A percentile compares a stretch with the other conserved stretches of the same genome.
Conservation (phyloP, 1,140 invertebrate genomes). For the Drosophila takahashii region DNA sequence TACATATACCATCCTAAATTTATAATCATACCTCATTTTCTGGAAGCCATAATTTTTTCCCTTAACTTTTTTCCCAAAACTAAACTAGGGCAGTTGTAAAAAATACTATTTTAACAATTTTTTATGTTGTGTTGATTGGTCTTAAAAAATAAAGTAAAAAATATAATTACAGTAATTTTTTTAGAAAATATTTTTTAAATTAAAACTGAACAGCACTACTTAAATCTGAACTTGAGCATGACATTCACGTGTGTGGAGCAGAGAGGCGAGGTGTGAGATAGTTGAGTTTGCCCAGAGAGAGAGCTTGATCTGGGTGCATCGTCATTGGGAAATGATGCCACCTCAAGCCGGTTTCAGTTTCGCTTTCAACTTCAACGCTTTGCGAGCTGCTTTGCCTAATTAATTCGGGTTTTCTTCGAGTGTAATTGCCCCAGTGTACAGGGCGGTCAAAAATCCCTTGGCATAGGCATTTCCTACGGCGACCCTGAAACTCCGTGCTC, state of each 20-base stretch:
- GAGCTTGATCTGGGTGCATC: constrained; percentile 49
- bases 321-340: constrained; percentile 66
- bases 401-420: constrained; percentile 40
- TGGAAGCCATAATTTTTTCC: too few relatives aligned
- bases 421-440: constrained; percentile 38
- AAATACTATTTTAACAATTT: too few relatives aligned
- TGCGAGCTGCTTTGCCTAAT: constrained; percentile 30
- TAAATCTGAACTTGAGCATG: constrained; percentile 66
- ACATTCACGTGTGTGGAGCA: constrained; percentile 58
- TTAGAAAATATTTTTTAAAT: too few relatives aligned
- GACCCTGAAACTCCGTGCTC: constrained; percentile 70
- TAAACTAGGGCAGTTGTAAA: too few relatives aligned
- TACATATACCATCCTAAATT: too few relatives aligned
- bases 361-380: constrained; percentile 40
- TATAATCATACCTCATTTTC: too few relatives aligned
- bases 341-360: constrained; percentile 68
- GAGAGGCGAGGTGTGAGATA: constrained; percentile 1
- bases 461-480: constrained; percentile 32
- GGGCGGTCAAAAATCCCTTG: constrained; percentile 29
- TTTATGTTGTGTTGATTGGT: too few relatives aligned
- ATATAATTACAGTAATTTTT: too few relatives aligned
- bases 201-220: constrained; percentile 12
- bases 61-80: too few relatives aligned
- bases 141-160: too few relatives aligned
- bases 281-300: constrained; percentile 5